These are phyloP conservation scores for Leptoclinus maculatus DNA, from an alignment of 2,797 vertebrate genomes.

Conservation along the genomic window DNA sequence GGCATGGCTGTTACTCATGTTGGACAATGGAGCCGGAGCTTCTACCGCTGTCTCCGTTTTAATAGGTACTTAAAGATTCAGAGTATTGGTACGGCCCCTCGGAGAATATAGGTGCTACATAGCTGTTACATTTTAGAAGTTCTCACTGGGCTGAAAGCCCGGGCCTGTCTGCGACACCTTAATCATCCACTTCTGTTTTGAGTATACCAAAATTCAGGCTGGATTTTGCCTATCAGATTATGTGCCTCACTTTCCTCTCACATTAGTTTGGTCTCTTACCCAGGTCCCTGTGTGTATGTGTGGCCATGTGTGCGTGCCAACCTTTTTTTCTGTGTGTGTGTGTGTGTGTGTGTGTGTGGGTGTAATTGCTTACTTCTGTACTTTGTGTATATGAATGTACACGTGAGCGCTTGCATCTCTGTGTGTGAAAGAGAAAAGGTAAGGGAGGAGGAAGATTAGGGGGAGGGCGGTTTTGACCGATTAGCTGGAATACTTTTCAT, in stretches of 20 bases:
- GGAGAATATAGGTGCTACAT: conserved; percentile 56
- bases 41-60: conserved; percentile 44
- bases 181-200: conserved; percentile 69
- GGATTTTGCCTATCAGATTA: conserved; percentile 72
- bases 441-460: conserved; percentile 2
- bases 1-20: conserved; percentile 33
- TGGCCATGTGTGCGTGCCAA: conserved; percentile 40
- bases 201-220: conserved; percentile 80
- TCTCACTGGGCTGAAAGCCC: conserved; percentile 62
- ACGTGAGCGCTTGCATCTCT: conserved; percentile 57
- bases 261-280: conserved; percentile 63
- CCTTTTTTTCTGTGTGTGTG: conserved; percentile 33
- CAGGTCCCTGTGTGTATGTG: conserved; percentile 53
- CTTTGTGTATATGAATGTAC: conserved; percentile 65
- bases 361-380: conserved; percentile 66
- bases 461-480: not conserved
- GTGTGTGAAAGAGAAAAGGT: conserved; percentile 42
- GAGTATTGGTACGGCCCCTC: conserved; percentile 49
- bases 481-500: conserved; percentile 40
- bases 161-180: conserved; percentile 54
- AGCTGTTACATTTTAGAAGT: conserved; percentile 51
- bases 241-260: conserved; percentile 80
- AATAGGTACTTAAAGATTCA: conserved; percentile 48
- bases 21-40: conserved; percentile 32
- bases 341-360: conserved; percentile 54